Evolutionary conservation across 2,888 invertebrate species (phyloP).

Genomic region (Cybosia mesomella): DNA sequence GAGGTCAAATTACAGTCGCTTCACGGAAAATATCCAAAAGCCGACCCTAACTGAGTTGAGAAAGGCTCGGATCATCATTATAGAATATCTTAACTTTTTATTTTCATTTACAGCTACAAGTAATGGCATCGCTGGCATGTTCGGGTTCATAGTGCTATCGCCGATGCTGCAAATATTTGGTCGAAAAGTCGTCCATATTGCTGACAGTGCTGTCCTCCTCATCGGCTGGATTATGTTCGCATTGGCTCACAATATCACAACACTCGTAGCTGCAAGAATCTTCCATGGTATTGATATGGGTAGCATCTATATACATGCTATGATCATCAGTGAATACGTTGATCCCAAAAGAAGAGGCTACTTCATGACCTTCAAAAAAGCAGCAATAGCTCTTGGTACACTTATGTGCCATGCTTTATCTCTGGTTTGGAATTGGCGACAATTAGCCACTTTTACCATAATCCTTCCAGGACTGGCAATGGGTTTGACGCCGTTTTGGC

Average conservation of each 20-base stretch:
- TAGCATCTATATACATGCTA: background rate
- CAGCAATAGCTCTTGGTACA: conserved; percentile 11
- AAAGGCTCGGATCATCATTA: too few relatives aligned
- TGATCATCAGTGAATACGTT: conserved; percentile 5
- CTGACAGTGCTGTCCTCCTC: conserved; percentile 17
- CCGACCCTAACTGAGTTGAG: too few relatives aligned
- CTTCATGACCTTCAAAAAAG: background rate
- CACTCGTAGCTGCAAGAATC: conserved; percentile 47
- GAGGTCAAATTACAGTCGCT: too few relatives aligned
- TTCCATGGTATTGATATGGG: conserved; percentile 4
- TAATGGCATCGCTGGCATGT: conserved; percentile 9
- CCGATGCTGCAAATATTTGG: conserved; percentile 54
- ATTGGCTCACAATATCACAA: conserved; percentile 47
- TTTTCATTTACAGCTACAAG: conserved; percentile 11
- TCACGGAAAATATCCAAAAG: too few relatives aligned
- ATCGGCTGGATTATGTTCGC: conserved; percentile 57
- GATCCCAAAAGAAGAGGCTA: conserved; percentile 10
- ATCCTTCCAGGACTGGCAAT: background rate
- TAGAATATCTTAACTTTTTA: too few relatives aligned
- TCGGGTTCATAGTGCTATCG: background rate
- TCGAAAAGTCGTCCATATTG: conserved; percentile 13
- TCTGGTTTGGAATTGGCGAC: conserved; percentile 57
- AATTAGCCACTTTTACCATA: conserved; percentile 42
- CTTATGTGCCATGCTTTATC: conserved; percentile 58
- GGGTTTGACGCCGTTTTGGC: conserved; percentile 15